Evolutionary conservation across 2,888 invertebrate genomes (phyloP), one percentile per base, ranked within the genome.

Genomic region (Xestia sexstrigata): DNA sequence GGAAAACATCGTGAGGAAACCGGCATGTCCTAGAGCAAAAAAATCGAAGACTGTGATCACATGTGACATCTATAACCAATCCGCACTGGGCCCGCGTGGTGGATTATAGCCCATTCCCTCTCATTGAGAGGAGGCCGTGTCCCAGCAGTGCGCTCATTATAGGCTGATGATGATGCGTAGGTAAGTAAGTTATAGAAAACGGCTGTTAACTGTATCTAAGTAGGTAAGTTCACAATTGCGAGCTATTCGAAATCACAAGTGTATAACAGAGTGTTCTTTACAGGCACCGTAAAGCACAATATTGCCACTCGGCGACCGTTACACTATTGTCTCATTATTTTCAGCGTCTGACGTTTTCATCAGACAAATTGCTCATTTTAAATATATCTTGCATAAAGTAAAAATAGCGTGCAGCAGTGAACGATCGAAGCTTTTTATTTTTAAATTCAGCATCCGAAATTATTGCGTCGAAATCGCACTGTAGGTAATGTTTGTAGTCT

Each of bases 361-460:
- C 65, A 66, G 42, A 67, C 60, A 70, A 74, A 70, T 81, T 42
- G 84, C 63, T 71, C 69, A 66, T 69, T 70, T 60, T 47, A 49
- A 67, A 77, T 42, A 52, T 35, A 68, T 74, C 63, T 60, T 65
- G 65, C 65, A 65, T 17, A 9, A 74, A 60, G 20, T 70, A 81
- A 70, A 83, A 77, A 77, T 77, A 76, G 62, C 86, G 26, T 70
- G 76, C 70, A 60, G 62, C 45, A 39, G 60, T 20, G 62, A 23
- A 39, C 49, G 71, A 76, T 60, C 45, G n/a, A 11, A 58, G 6
- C 62, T 52, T 70, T 55, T 73, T 84, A 70, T 81, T 84, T 67
- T 69, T 72, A 72, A 81, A 74, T 71, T 69, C 42, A 52, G 47
- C 75, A 62, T 42, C 39, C 13, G 35, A 39, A 42, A 39, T 74